These are phyloP conservation scores for Corythaixoides concolor DNA, from an alignment of 2,113 vertebrate species.

Conservation along the genomic window DNA sequence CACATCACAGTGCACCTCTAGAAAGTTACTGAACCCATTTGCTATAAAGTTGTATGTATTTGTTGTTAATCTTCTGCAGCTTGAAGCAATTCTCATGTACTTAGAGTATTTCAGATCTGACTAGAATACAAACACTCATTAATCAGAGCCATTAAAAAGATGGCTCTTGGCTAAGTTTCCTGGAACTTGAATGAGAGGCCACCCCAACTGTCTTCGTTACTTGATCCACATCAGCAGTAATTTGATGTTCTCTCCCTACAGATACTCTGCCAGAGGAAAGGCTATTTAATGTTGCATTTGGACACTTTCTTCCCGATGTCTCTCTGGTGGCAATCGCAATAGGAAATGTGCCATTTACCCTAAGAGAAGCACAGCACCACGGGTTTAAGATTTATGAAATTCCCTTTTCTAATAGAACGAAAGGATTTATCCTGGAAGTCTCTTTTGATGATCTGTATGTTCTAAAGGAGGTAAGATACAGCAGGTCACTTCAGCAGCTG, in stretches of 20 bases:
- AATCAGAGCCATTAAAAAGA: slow-evolving; percentile 62
- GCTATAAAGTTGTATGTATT: not conserved
- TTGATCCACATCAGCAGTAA: slow-evolving; percentile 40
- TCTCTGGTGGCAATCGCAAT: slow-evolving; percentile 72
- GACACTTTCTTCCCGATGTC: slow-evolving; percentile 76
- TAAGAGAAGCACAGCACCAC: slow-evolving; percentile 48
- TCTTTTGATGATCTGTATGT: slow-evolving; percentile 75
- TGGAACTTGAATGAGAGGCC: slow-evolving; percentile 49
- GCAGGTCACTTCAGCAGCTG: not conserved
- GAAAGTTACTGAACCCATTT: not conserved
- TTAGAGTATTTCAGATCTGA: slow-evolving; percentile 41
- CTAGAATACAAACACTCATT: slow-evolving; percentile 65
- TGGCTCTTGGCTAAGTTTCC: slow-evolving; percentile 48
- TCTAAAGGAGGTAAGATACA: slow-evolving; percentile 62
- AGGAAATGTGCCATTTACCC: slow-evolving; percentile 64
- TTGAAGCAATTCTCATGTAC: slow-evolving; percentile 59
- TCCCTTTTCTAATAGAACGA: slow-evolving; percentile 63
- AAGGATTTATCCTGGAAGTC: slow-evolving; percentile 74
- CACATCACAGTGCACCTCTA: not conserved
- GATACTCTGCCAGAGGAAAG: slow-evolving; percentile 71
- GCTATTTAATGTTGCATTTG: slow-evolving; percentile 75
- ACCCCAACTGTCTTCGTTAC: not conserved
- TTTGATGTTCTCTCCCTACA: slow-evolving; percentile 46
- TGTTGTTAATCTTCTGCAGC: slow-evolving; percentile 50
- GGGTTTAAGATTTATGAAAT: slow-evolving; percentile 74